phyloP scores from a whole-genome alignment of 2,113 vertebrate genomes.

The Bufo gargarizans region DNA sequence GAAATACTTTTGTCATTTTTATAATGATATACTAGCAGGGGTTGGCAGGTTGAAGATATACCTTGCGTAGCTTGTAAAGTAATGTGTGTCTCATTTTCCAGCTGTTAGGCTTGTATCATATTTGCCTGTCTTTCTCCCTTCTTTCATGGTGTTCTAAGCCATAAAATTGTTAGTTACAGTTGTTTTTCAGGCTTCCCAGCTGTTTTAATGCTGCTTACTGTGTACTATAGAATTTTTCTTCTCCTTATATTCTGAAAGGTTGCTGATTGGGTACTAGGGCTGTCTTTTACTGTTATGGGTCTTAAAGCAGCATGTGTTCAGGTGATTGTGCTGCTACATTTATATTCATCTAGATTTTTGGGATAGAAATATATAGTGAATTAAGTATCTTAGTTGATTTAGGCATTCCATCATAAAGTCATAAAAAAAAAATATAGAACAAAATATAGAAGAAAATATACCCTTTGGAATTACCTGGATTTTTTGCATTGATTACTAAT shows the following conservation, averaged over 20 bases:
- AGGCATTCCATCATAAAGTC: too few species aligned
- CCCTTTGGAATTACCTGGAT: too few species aligned
- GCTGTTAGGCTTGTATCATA: conserved; percentile 11
- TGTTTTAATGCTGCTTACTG: conserved; percentile 31
- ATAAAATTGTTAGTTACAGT: conserved; percentile 41
- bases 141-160: conserved; percentile 2
- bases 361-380: background rate
- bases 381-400: too few species aligned
- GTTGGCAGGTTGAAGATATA: background rate
- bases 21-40: background rate
- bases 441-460: too few species aligned
- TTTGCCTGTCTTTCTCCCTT: background rate
- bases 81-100: conserved; percentile 15
- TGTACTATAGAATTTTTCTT: conserved; percentile 2
- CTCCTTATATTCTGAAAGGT: conserved; percentile 24
- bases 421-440: too few species aligned
- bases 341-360: background rate
- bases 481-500: too few species aligned
- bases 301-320: conserved; percentile 7
- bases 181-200: conserved; percentile 30
- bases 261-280: conserved; percentile 16
- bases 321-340: background rate
- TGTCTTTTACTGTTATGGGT: background rate
- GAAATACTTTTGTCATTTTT: background rate
- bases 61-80: conserved; percentile 20